Conservation (phyloP, 1,140 invertebrate species). For the Stegodyphus dumicola region DNA sequence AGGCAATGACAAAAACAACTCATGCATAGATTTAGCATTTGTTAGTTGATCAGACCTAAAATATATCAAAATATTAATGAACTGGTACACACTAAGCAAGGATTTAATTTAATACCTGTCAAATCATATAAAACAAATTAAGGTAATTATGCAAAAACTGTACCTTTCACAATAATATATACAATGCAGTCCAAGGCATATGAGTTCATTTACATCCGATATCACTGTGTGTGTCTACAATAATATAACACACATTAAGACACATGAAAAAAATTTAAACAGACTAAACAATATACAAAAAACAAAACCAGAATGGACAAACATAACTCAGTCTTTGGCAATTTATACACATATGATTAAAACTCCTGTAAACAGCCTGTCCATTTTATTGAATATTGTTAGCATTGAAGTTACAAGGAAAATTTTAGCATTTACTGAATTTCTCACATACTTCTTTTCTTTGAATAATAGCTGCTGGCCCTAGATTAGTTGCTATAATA, state of each 20-base stretch:
- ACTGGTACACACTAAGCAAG: not conserved
- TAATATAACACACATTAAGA: not conserved
- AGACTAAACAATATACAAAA: no score
- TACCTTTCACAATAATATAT: constrained; percentile 71
- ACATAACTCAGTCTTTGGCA: no score
- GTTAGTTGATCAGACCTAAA: constrained; percentile 68
- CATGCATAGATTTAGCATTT: constrained; percentile 27
- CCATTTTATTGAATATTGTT: no score
- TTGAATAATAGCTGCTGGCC: no score
- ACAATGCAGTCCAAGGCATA: constrained; percentile 71
- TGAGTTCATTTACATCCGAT: constrained; percentile 64
- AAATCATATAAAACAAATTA: not conserved
- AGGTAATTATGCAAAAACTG: not conserved
- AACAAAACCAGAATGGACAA: no score
- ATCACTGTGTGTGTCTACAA: constrained; percentile 44
- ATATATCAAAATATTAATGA: not conserved
- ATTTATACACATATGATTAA: no score
- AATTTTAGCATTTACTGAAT: no score
- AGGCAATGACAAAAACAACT: constrained; percentile 22
- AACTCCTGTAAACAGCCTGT: no score
- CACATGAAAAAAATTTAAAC: no score
- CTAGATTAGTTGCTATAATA: no score
- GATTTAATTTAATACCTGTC: not conserved
- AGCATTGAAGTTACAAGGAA: no score
- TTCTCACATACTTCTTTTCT: no score